Percentiles rank a stretch among this genome's conserved stretches.
Evolutionary conservation across 2,113 vertebrate species (phyloP).

Genomic region (Tichodroma muraria): DNA sequence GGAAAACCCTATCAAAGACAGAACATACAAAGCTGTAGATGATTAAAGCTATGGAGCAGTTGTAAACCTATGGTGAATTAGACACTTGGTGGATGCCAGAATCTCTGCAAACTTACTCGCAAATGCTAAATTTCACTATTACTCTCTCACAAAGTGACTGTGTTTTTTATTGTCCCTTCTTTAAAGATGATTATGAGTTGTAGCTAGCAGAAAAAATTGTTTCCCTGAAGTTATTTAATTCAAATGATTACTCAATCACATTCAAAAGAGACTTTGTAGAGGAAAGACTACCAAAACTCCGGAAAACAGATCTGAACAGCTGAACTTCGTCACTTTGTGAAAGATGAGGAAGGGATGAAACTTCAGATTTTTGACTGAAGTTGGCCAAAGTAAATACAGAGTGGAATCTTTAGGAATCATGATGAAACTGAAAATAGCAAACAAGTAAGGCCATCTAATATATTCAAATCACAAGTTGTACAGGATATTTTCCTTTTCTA

Average conservation of each 20-base stretch:
- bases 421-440: neutral
- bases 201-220: neutral
- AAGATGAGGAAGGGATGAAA: neutral
- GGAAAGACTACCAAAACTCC: neutral
- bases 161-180: neutral
- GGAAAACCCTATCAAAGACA: neutral
- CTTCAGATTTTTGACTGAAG: neutral
- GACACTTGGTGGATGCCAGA: neutral
- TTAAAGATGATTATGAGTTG: neutral
- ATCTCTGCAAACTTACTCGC: neutral
- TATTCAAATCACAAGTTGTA: neutral
- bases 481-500: neutral
- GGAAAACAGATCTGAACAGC: slow-evolving; percentile 15
- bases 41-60: neutral
- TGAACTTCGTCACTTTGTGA: neutral
- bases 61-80: neutral
- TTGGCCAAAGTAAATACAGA: slow-evolving; percentile 17
- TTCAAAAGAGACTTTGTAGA: neutral
- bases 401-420: neutral
- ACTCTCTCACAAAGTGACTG: neutral
- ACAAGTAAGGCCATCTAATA: neutral
- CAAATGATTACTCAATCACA: neutral
- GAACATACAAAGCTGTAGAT: neutral
- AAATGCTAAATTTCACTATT: neutral
- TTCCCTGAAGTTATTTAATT: neutral